These are phyloP conservation scores for Lophius americanus DNA, from an alignment of 2,797 vertebrate species.

Conservation along the genomic window DNA sequence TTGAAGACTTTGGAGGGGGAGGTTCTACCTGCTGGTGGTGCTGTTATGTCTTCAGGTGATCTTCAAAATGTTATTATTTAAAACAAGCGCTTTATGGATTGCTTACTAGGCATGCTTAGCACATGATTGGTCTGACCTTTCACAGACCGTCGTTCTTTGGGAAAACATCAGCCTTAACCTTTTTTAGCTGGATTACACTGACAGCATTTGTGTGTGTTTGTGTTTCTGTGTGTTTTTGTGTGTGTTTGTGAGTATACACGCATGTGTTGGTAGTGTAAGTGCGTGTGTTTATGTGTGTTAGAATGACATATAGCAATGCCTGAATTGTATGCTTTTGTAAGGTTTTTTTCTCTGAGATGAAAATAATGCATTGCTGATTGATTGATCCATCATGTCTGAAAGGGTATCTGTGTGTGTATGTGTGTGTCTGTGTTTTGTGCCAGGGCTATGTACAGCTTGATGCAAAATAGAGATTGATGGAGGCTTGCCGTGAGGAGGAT, in stretches of 20 bases:
- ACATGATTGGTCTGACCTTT: constrained; percentile 86
- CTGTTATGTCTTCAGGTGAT: constrained; percentile 82
- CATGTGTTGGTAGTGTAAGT: constrained; percentile 18
- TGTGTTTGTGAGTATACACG: constrained; percentile 13
- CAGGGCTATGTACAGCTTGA: constrained; percentile 60
- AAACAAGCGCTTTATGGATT: constrained; percentile 85
- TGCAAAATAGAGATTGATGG: constrained; percentile 82
- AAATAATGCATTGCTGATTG: constrained; percentile 77
- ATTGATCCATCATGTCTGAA: constrained; percentile 77
- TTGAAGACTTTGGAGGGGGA: constrained; percentile 49
- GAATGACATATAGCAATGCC: constrained; percentile 48
- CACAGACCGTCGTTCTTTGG: constrained; percentile 74
- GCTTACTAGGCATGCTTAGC: constrained; percentile 81
- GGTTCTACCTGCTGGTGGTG: constrained; percentile 47
- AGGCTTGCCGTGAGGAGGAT: constrained; percentile 78
- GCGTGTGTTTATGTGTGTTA: constrained; percentile 30
- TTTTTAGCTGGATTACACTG: constrained; percentile 79
- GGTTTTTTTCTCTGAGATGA: constrained; percentile 65
- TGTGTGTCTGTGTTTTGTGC: background rate
- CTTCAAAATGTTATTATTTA: constrained; percentile 87
- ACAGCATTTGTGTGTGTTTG: constrained; percentile 38
- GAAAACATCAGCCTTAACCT: constrained; percentile 83
- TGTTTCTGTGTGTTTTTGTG: constrained; percentile 12
- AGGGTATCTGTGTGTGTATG: constrained; percentile 42
- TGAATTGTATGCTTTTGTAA: constrained; percentile 59